Percentiles rank a stretch among this genome's conserved stretches.
These are phyloP conservation scores for Clarias pachynema DNA, from an alignment of 2,797 vertebrate species.

Conservation along the genomic window DNA sequence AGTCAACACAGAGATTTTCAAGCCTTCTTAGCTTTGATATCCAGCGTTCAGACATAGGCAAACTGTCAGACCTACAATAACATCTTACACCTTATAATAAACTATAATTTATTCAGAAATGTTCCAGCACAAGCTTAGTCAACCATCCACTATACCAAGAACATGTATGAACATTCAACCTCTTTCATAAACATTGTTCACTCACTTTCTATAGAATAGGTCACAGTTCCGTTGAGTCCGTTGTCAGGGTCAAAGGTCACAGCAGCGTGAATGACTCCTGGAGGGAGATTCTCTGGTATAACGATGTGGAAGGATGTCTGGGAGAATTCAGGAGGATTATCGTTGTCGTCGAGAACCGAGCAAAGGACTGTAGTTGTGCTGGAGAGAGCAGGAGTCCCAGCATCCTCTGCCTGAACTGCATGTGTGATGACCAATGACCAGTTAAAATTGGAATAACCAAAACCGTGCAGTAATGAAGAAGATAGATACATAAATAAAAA, in stretches of 20 bases:
- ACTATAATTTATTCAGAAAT: background rate
- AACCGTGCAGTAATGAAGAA: background rate
- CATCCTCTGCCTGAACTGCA: conserved; percentile 85
- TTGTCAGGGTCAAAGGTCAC: conserved; percentile 83
- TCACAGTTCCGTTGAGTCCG: conserved; percentile 80
- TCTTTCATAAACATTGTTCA: background rate
- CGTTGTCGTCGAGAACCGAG: conserved; percentile 86
- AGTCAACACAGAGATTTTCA: background rate
- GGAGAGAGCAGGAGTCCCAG: conserved; percentile 74
- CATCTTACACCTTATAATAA: background rate
- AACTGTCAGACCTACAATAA: background rate
- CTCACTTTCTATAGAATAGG: conserved; percentile 83
- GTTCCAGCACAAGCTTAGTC: background rate
- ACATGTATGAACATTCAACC: background rate
- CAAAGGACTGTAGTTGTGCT: conserved; percentile 78
- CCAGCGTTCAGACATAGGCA: background rate
- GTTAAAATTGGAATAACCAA: background rate
- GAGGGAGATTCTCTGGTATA: conserved; percentile 86
- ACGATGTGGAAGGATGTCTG: conserved; percentile 73
- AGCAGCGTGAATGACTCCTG: conserved; percentile 74
- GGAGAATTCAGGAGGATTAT: conserved; percentile 82
- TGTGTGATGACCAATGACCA: background rate
- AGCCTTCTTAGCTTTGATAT: background rate
- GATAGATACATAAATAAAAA: background rate
- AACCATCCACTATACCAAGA: background rate